phyloP scores from a whole-genome alignment of 2,888 invertebrate species.

The Tetheella fluctuosa region DNA sequence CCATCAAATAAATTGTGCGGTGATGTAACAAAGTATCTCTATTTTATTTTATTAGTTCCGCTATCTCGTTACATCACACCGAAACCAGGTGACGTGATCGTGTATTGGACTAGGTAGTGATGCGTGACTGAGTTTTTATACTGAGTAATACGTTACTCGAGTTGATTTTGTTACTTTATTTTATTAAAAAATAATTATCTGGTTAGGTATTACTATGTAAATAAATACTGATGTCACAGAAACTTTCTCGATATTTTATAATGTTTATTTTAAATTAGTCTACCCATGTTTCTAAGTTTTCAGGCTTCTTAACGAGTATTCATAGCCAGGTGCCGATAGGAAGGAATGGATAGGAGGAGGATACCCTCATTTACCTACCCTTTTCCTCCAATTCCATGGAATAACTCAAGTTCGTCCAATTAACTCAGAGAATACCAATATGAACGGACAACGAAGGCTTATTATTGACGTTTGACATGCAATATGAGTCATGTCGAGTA shows the following conservation, averaged over 20 bases:
- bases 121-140: slow-evolving; percentile 2
- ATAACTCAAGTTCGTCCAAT: neutral
- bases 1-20: neutral
- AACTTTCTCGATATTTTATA: no score
- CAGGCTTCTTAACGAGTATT: no score
- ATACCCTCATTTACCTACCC: no score
- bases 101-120: neutral
- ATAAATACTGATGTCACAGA: no score
- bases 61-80: slow-evolving; percentile 1
- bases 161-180: neutral
- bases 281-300: no score
- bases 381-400: neutral
- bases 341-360: no score
- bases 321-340: no score
- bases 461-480: slow-evolving; percentile 1
- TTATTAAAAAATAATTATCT: neutral
- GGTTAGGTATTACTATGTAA: no score
- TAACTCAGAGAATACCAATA: neutral
- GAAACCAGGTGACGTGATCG: slow-evolving; percentile 6
- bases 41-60: slow-evolving; percentile 8
- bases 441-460: neutral
- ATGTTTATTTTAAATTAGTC: no score
- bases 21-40: neutral
- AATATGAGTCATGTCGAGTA: slow-evolving; percentile 9
- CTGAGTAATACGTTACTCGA: neutral